Evolutionary conservation across 2,797 vertebrate species (phyloP), one percentile per base, ranked within the genome.

Genomic region (Anguilla marmorata): DNA sequence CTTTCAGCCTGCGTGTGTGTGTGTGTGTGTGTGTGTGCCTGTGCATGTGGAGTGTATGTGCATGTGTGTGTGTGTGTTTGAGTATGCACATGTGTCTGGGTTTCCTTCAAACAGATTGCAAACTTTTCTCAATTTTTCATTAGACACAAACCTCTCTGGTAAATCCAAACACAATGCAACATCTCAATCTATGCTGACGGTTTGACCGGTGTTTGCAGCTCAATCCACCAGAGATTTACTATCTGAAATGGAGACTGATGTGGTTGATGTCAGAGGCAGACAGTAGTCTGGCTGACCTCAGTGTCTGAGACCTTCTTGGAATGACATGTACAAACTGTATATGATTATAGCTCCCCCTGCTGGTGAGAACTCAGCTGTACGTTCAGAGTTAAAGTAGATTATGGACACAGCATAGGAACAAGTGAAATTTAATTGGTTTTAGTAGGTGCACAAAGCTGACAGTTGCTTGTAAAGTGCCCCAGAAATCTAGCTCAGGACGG

Each of bases 1-100:
- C 96, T 97, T 94, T 85, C n/a, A 27, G 11, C 79, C 14, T 80
- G 9, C 21, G 27, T 50, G 41, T 85, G 58, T 84, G 50, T 79
- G 83, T 85, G 12, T 79, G 63, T 24, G 30, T 54, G 84, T 89
- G 66, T 50, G n/a, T 76, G 74, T 80, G 63, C 74, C 63, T 76
- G 33, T 66, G 21, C 86, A n/a, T 58, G 87, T 45, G 56, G 33
- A 6, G 76, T 80, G 76, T 82, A 14, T 11, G 58, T 41, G 33
- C 24, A 19, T 60, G 30, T 9, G 8, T 85, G 33, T 66, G 27
- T 66, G 54, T 45, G 30, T 66, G 33, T 66, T 33, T 66, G 58
- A 21, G 85, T 50, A 27, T 54, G n/a, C 30, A 11, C 12, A 14
- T 72, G 69, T 14, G 41, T 76, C 33, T 3, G 5, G 12, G 72